These are phyloP conservation scores for Coracias cyanogaster DNA, from an alignment of 2,797 vertebrate genomes.

Conservation along the genomic window DNA sequence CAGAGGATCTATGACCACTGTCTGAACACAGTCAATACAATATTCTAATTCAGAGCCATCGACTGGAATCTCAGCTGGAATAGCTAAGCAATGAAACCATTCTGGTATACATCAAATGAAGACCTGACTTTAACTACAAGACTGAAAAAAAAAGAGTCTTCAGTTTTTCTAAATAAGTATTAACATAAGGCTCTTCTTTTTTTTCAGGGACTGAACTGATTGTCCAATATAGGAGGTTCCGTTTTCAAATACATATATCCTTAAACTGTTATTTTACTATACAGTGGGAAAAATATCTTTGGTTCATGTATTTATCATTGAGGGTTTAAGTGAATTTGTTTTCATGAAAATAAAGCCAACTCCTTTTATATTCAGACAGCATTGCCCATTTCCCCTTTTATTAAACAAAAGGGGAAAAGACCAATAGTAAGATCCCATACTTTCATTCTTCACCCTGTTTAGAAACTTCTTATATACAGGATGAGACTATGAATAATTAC, in stretches of 20 bases:
- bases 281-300: conserved; percentile 49
- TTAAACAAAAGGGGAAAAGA: not conserved
- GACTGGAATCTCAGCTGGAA: not conserved
- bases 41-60: not conserved
- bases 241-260: conserved; percentile 53
- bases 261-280: conserved; percentile 44
- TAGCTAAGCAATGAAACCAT: not conserved
- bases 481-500: conserved; percentile 79
- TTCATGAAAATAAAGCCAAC: conserved; percentile 30
- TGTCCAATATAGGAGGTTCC: conserved; percentile 38
- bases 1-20: not conserved
- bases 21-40: not conserved
- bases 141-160: not conserved
- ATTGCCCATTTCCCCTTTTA: not conserved
- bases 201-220: conserved; percentile 19
- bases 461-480: conserved; percentile 66
- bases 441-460: conserved; percentile 55
- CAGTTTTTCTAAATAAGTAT: not conserved
- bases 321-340: conserved; percentile 46
- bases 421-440: not conserved
- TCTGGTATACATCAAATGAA: not conserved
- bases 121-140: not conserved
- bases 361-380: conserved; percentile 30
- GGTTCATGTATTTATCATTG: conserved; percentile 32
- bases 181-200: not conserved